A percentile compares a stretch with the other conserved stretches of the same genome.
These are phyloP conservation scores for Sphaerophoria taeniata DNA, from an alignment of 2,888 invertebrate genomes.

Conservation along the genomic window DNA sequence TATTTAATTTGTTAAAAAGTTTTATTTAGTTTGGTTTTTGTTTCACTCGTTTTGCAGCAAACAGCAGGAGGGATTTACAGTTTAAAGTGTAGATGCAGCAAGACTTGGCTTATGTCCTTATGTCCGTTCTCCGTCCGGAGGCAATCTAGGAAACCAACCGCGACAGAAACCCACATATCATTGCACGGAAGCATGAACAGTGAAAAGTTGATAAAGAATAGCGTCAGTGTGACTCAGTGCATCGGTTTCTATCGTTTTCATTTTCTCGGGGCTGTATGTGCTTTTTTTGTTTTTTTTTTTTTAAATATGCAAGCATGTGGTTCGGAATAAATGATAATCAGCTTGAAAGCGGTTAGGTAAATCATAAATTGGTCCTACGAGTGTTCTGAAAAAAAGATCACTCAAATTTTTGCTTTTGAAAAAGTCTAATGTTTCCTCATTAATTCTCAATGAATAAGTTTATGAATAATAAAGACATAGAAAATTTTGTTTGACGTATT, in stretches of 20 bases:
- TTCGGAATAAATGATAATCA: no score
- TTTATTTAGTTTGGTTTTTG: not conserved
- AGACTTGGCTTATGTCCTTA: constrained; percentile 11
- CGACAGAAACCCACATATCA: constrained; percentile 44
- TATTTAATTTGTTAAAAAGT: constrained; percentile 73
- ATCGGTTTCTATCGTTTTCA: constrained; percentile 3
- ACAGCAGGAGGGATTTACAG: constrained; percentile 3
- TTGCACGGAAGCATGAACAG: constrained; percentile 57
- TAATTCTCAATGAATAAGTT: no score
- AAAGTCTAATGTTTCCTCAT: no score
- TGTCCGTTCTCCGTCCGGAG: constrained; percentile 39
- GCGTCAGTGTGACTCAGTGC: constrained; percentile 30
- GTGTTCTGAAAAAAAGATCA: no score
- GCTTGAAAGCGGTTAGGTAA: no score
- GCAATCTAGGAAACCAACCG: constrained; percentile 39
- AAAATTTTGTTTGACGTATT: no score
- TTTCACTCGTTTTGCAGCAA: constrained; percentile 2
- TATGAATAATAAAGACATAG: no score
- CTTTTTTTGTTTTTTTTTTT: not conserved
- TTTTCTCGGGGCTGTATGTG: not conserved
- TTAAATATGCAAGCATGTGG: not conserved
- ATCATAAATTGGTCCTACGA: no score
- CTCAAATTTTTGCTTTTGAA: no score
- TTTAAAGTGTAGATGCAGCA: constrained; percentile 19
- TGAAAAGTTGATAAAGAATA: constrained; percentile 65